Evolutionary conservation across 2,113 vertebrate species (phyloP), one percentile per base, ranked within the genome.

Genomic region (Corythaeola cristata): DNA sequence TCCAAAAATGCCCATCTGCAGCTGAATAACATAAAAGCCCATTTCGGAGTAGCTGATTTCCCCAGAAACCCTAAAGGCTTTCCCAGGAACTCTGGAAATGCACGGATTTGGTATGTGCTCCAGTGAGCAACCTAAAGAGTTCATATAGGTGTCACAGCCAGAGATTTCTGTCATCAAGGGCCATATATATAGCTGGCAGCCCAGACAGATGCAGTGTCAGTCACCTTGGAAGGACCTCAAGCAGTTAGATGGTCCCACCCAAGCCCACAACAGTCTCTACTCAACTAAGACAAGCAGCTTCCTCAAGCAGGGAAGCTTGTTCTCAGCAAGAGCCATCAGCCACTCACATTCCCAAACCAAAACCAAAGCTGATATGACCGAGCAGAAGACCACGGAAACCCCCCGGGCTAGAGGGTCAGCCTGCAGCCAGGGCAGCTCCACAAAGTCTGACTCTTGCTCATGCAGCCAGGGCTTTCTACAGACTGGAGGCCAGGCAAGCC

Each of bases 21-120:
- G 68, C 55, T 74, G 75, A 79, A 21, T 6, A 21, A 75, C 44
- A 74, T 26, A 62, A 86, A 79, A 44, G 60, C n/a, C 37, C 18
- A 8, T 81, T 41, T 55, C 55, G 18, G 76, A 77, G 47, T 23
- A 62, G 23, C 7, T 53, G 76, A 59, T 84, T 92, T 90, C 77
- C 76, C 76, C 89, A 81, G 95, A 96, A 93, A 92, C 68, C 32
- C 41, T 39, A 8, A 71, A 74, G 73, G 89, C 80, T 94, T 90
- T 90, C 91, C 79, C 75, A 84, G 76, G 67, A 86, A 80, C 59
- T 83, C 67, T 86, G 72, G 33, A 86, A 83, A 60, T 0, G 1
- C 53, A 60, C 52, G 33, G 59, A 66, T 85, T 62, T 62, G 49
- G 49, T 83, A 33, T 1, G 2, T 39, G 72, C 55, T 71, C 50